Evolutionary conservation across 1,140 invertebrate species (phyloP), one percentile per base, ranked within the genome.

Genomic region (Littorina saxatilis): DNA sequence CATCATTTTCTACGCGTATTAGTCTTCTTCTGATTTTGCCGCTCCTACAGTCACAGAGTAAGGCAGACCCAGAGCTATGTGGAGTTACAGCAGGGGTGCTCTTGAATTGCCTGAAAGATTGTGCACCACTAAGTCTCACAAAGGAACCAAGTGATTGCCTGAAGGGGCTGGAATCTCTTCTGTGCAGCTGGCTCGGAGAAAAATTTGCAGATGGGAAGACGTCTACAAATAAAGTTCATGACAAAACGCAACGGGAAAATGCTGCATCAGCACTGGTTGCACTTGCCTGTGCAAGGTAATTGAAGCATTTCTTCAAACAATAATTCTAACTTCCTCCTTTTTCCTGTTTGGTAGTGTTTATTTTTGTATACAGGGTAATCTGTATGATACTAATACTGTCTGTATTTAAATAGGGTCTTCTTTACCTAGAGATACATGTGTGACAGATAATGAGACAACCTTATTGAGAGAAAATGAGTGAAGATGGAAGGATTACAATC

Each of bases 141-240:
- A 92, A 91, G 82, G 91, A 92, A 85, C 91, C 91, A 47, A 86
- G 85, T 35, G 91, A 92, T 82, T 92, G 91, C 83, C 84, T 92
- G 32, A 89, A 91, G 82, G 91, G 91, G 27, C 79, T 92, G 39
- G 91, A 92, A 83, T 85, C 86, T 58, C 84, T 92, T 23, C 82
- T 92, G 1, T 90, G 91, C 85, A 85, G 78, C 52, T 92, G 91
- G 91, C 85, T 92, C 35, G 91, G 87, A 74, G 91, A 89, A 82
- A 80, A 85, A 63, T 83, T 55, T 4, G 61, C 72, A 72, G 83
- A 87, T 72, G 43, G 35, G 11, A 66, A 74, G 61, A 70, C 81
- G 37, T 52, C 76, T 39, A 78, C 50, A 29, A 52, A 82, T 50
- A 82, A 79, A 47, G 83, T 85, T 0, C 80, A 86, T 50, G 87